Evolutionary conservation across 1,140 invertebrate species (phyloP), one percentile per base, ranked within the genome.

Genomic region (Homarus americanus): DNA sequence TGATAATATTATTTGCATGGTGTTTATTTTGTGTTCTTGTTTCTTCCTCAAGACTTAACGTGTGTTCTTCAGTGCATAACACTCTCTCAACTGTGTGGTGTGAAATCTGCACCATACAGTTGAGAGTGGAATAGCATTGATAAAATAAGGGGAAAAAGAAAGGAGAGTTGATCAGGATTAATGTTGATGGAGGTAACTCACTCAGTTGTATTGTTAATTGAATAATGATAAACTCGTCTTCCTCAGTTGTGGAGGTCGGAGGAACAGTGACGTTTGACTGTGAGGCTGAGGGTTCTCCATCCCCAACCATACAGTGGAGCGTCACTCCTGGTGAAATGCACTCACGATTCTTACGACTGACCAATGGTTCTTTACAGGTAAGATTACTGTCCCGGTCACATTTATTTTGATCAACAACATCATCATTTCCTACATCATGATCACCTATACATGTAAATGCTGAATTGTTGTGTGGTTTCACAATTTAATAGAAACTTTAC

Each of bases 221-320:
- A 58, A n/a, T 58, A 58, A n/a, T 58, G 20, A 24, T 20, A 20
- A 20, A 58, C 7, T 58, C 32, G 1, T 69, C 28, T 69, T 24
- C 10, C 5, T 2, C 80, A 90, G 88, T 90, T 17, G 88, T 90
- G 44, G 88, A 83, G 44, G 88, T 90, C 4, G 88, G 88, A 7
- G 72, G 87, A 82, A 87, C 87, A 82, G 85, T 87, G 72, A 79
- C 92, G 82, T 90, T 93, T 76, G 92, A 94, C 24, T 95, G 95
- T 87, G 93, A 94, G n/a, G 95, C 94, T 2, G 94, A 94, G 91
- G 95, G 95, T 7, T 93, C 93, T 17, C 95, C 95, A 0, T 92
- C 93, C 0, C 95, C 95, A 20, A 93, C 91, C 34, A 93, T 95
- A 7, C 93, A 94, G 15, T 95, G 95, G 95, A 93, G 80, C 36